Evolutionary conservation across 1,140 invertebrate species (phyloP).

Genomic region (Hirudo medicinalis): DNA sequence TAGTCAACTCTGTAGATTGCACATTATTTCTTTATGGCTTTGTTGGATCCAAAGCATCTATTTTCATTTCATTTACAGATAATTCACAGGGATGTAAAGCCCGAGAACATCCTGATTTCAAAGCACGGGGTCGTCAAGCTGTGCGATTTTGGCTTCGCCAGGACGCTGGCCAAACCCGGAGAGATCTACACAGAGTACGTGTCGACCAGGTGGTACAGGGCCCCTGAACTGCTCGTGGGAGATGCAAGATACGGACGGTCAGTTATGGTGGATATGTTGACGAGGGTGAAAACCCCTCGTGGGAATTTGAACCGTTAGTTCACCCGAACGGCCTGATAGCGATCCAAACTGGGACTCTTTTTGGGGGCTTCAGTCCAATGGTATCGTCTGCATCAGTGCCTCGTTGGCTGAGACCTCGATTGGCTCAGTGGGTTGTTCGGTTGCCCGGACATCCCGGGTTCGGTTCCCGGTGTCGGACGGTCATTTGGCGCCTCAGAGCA

Average conservation of each 20-base stretch:
- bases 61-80: conserved; percentile 38
- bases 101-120: conserved; percentile 76
- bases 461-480: no score
- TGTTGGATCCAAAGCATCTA: not conserved
- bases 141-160: conserved; percentile 85
- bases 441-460: no score
- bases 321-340: not conserved
- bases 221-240: conserved; percentile 63
- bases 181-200: conserved; percentile 45
- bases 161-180: conserved; percentile 58
- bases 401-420: no score
- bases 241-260: conserved; percentile 42
- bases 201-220: conserved; percentile 47
- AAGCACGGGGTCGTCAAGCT: conserved; percentile 61
- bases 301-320: not conserved
- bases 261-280: conserved; percentile 20
- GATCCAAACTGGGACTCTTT: not conserved
- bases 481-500: no score
- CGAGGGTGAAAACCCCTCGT: conserved; percentile 12
- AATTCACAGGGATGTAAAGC: conserved; percentile 77
- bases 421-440: no score
- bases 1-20: no score
- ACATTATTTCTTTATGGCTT: not conserved
- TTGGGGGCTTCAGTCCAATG: no score
- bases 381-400: no score